Percentiles rank a stretch among this genome's conserved stretches.
phyloP scores from a whole-genome alignment of 2,113 vertebrate genomes.

The Pavo muticus region DNA sequence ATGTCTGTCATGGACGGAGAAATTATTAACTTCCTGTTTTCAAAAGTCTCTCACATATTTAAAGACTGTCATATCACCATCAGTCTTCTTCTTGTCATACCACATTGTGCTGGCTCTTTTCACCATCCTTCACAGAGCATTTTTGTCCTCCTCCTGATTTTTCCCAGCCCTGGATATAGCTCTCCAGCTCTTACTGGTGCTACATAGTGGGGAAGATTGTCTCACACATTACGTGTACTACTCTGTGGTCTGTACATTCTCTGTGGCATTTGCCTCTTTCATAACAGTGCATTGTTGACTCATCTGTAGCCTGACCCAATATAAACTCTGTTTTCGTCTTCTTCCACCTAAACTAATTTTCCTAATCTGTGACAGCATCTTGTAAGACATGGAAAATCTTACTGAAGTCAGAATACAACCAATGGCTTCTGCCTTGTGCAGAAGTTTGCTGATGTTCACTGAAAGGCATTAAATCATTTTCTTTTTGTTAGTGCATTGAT shows the following conservation, averaged over 20 bases:
- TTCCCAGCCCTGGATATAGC: background rate
- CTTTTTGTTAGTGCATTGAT: background rate
- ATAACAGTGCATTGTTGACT: background rate
- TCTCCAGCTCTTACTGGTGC: background rate
- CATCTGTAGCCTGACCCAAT: background rate
- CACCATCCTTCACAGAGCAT: background rate
- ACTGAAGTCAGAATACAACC: background rate
- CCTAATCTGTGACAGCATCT: background rate
- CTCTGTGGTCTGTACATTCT: background rate
- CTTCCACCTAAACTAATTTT: background rate
- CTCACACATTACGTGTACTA: background rate
- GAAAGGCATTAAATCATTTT: background rate
- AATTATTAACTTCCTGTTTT: background rate
- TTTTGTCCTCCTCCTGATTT: background rate
- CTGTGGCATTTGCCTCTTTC: background rate
- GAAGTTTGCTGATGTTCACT: background rate
- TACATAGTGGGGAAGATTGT: background rate
- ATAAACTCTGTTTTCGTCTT: background rate
- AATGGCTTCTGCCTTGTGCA: background rate
- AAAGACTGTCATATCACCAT: background rate
- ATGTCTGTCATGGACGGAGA: fast-evolving
- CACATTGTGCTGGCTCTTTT: background rate
- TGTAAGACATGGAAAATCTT: background rate
- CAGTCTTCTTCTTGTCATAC: background rate
- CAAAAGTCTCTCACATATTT: background rate